Percentiles rank a stretch among this genome's conserved stretches.
These are phyloP conservation scores for Sprattus sprattus DNA, from an alignment of 2,113 vertebrate genomes.

Conservation along the genomic window DNA sequence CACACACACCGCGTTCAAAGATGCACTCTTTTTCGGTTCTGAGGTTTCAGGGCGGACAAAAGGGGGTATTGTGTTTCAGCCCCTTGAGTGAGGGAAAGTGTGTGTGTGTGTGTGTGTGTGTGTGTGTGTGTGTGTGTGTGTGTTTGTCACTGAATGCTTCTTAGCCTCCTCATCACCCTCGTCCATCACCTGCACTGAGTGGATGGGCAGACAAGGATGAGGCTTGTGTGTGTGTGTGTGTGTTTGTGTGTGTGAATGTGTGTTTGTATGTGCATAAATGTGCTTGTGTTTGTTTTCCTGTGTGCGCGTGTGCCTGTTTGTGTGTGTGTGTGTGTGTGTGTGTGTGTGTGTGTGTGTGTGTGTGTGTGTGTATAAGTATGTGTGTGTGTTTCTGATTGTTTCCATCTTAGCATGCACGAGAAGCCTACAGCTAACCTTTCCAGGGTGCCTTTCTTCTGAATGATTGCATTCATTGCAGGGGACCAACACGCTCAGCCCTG, in stretches of 20 bases:
- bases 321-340: background rate
- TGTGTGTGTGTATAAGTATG: background rate
- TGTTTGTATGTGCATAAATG: background rate
- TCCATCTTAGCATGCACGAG: constrained; percentile 37
- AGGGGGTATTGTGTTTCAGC: background rate
- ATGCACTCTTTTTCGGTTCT: background rate
- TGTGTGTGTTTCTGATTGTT: constrained; percentile 8
- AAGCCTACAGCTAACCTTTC: constrained; percentile 28
- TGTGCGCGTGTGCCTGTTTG: background rate
- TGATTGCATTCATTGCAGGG: constrained; percentile 29
- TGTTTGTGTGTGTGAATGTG: background rate
- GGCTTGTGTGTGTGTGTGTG: background rate
- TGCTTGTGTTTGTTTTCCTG: background rate
- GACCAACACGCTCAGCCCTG: constrained; percentile 23
- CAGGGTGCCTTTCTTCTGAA: constrained; percentile 37
- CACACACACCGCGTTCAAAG: background rate
- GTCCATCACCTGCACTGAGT: constrained; percentile 32
- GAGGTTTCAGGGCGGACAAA: constrained; percentile 9
- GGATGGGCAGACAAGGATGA: constrained; percentile 21
- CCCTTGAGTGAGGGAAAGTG: constrained; percentile 3
- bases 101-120: constrained; percentile 7
- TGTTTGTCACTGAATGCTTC: background rate
- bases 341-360: background rate
- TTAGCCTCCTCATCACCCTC: constrained; percentile 9
- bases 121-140: background rate